These are phyloP conservation scores for Brachypodius melanocephalos DNA, from an alignment of 2,113 vertebrate genomes.

Conservation along the genomic window DNA sequence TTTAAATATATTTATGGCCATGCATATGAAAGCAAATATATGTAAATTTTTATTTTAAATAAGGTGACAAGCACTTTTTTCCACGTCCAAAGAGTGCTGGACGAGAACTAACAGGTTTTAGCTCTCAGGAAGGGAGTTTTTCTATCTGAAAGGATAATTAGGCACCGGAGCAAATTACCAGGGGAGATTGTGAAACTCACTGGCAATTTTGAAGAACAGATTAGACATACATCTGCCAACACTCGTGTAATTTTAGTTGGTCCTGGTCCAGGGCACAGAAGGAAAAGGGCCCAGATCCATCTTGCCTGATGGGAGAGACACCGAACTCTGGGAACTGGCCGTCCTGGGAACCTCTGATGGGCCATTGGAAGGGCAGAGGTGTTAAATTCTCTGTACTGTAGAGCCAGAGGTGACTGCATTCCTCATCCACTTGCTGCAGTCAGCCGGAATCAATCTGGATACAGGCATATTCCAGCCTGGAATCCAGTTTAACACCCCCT, in stretches of 20 bases:
- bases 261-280: conserved; percentile 31
- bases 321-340: neutral
- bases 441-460: neutral
- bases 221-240: conserved; percentile 56
- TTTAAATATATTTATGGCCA: neutral
- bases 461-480: neutral
- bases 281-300: conserved; percentile 16
- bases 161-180: conserved; percentile 55
- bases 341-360: neutral
- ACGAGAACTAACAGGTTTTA: conserved; percentile 33
- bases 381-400: neutral
- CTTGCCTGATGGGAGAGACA: conserved; percentile 21
- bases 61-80: neutral
- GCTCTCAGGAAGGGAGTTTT: conserved; percentile 30
- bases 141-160: conserved; percentile 57
- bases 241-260: conserved; percentile 49
- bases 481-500: neutral
- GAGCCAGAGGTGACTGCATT: neutral
- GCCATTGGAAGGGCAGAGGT: neutral
- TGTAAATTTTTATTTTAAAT: neutral
- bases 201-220: conserved; percentile 62
- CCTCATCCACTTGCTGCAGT: neutral
- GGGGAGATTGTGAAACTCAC: conserved; percentile 62
- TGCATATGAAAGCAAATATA: neutral
- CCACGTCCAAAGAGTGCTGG: neutral